Conservation (phyloP, 2,888 invertebrate species). For the Papilio protenor region DNA sequence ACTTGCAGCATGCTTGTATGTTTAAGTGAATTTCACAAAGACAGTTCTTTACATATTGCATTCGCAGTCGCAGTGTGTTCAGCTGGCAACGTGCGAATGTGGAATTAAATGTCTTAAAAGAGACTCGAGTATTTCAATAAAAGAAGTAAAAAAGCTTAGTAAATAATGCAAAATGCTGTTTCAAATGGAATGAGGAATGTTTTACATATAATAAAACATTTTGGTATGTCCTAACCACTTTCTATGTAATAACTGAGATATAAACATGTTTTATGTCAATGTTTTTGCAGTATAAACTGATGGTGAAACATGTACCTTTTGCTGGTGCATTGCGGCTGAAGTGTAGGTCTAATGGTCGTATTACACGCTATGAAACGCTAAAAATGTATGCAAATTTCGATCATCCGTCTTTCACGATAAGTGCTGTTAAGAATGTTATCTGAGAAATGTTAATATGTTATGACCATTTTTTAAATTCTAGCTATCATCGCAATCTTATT, state of each 20-base stretch:
- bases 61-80: not conserved
- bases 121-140: not conserved
- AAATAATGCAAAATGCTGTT: not conserved
- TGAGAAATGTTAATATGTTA: no score
- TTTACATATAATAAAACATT: not conserved
- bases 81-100: not conserved
- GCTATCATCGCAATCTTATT: not conserved
- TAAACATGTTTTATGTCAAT: not conserved
- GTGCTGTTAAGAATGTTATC: not conserved
- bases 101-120: not conserved
- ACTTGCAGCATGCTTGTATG: not conserved
- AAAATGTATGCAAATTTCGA: not conserved
- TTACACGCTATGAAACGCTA: not conserved
- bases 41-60: slow-evolving; percentile 6
- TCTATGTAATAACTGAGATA: not conserved
- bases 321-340: not conserved
- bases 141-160: not conserved
- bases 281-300: not conserved
- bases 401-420: not conserved
- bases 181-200: not conserved
- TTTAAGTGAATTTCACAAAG: not conserved
- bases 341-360: not conserved
- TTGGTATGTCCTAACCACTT: not conserved
- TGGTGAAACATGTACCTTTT: not conserved
- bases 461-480: not conserved